Conservation (phyloP, 2,888 invertebrate species). For the Pantelozetes paolii region DNA sequence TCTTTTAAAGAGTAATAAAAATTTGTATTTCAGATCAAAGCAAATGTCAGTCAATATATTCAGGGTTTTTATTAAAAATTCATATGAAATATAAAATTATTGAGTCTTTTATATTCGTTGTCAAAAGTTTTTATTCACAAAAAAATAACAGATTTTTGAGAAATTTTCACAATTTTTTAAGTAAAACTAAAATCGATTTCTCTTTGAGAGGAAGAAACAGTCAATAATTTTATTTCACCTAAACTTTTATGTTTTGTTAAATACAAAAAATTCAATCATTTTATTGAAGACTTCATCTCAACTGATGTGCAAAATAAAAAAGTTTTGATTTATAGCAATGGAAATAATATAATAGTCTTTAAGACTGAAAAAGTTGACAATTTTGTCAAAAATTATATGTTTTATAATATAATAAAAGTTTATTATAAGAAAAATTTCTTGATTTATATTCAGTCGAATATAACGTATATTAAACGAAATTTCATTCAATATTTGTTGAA, state of each 20-base stretch:
- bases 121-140: too few species aligned
- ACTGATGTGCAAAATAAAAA: background rate
- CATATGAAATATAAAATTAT: slow-evolving; percentile 23
- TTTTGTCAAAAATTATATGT: background rate
- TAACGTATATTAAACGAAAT: background rate
- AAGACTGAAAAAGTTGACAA: background rate
- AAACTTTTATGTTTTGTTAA: too few species aligned
- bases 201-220: too few species aligned
- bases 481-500: background rate
- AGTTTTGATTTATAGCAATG: background rate
- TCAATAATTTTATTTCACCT: too few species aligned
- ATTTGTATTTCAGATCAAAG: background rate
- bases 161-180: too few species aligned
- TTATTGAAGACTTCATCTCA: background rate
- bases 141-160: too few species aligned
- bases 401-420: background rate
- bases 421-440: background rate
- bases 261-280: background rate
- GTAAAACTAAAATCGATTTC: too few species aligned
- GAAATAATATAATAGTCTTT: background rate
- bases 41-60: background rate
- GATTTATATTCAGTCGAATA: slow-evolving; percentile 21
- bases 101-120: background rate
- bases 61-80: background rate
- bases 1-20: background rate